Conservation (phyloP, 1,140 invertebrate genomes). For the Dreissena rostriformis region DNA sequence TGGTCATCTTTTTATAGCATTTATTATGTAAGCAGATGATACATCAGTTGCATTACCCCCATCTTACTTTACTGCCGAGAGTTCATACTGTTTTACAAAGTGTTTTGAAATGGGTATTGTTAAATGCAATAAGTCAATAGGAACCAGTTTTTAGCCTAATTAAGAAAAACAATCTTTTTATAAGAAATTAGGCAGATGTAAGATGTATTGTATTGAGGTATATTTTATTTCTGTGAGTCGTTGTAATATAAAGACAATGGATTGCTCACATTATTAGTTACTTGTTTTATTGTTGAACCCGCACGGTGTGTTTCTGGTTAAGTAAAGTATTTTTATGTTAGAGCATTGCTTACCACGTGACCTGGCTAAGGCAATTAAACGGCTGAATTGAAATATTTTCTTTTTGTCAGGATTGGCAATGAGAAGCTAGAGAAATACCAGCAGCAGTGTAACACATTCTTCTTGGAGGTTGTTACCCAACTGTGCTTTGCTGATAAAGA, state of each 20-base stretch:
- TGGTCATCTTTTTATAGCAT: too few species aligned
- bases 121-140: too few species aligned
- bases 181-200: too few species aligned
- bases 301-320: background rate
- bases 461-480: conserved; percentile 74
- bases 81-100: too few species aligned
- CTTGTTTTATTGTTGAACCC: background rate
- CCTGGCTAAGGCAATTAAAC: background rate
- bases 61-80: too few species aligned
- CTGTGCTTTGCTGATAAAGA: conserved; percentile 71
- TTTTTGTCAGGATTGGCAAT: conserved; percentile 12
- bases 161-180: too few species aligned
- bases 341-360: background rate
- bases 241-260: background rate
- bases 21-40: too few species aligned
- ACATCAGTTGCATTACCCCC: too few species aligned
- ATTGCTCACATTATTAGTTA: background rate
- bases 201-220: too few species aligned
- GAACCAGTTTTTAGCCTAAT: too few species aligned
- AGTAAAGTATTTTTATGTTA: background rate
- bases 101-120: too few species aligned
- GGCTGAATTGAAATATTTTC: background rate
- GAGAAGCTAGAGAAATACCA: conserved; percentile 57
- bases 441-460: conserved; percentile 70
- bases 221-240: background rate